Base-by-base conservation (phyloP, 2,888 invertebrate species). In the Gisinianus flammeolus region DNA sequence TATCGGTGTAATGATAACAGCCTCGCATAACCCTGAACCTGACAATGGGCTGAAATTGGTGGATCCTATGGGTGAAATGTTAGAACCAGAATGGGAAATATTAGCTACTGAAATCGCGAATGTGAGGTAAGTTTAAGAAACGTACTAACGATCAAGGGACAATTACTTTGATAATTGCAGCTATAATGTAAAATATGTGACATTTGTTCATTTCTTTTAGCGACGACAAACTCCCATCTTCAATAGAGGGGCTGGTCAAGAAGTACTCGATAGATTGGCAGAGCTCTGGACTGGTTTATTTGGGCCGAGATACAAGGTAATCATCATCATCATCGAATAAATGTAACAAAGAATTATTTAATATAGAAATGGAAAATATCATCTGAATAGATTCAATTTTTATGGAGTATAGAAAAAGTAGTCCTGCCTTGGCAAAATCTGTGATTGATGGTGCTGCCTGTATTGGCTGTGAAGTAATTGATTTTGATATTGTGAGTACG, bases 1-100 rank as follows among this genome's bases (percentile, higher is more conserved):
- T 52, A 93, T 97, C 85, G 99, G 99, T 62, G 91, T 98, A n/a
- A 98, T 99, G 98, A 95, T 99, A 80, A 99, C 99, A 0, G 99
- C 99, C 0, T 98, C 98, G 0, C 99, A 99, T 87, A 99, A 99
- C 88, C 93, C 97, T 64, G 96, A 94, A 87, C 92, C 92, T 0
- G 98, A 98, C 86, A 98, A 98, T 87, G 98, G 98, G 0, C 94
- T 97, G 2, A 99, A 99, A 87, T 88, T 99, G 68, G 92, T 99
- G 66, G 98, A 99, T 88, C 97, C 97, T 0, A 91, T 91, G 83
- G 99, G 99, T 0, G 98, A 98, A 88, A 99, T 99, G 99, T 87
- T 99, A 85, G 95, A 96, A 83, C 89, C 91, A 79, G 91, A 91
- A 79, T 99, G 98, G 98, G 99, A 99, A 88, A 89, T 87, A 76